A percentile compares a stretch with the other conserved stretches of the same genome.
Conservation (phyloP, 2,797 vertebrate species). For the Mallotus villosus region DNA sequence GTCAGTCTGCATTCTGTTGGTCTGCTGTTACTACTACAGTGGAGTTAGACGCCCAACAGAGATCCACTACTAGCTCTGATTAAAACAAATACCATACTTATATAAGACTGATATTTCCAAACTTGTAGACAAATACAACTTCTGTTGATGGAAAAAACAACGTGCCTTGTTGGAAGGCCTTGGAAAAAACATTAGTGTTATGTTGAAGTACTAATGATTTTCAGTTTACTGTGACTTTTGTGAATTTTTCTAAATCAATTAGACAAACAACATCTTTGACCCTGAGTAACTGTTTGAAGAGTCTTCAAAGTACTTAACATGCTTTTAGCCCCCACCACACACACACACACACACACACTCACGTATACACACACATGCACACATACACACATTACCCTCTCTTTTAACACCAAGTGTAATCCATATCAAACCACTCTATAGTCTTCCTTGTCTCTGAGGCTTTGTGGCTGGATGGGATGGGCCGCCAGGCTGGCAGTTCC, state of each 20-base stretch:
- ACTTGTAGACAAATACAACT: constrained; percentile 21
- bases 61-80: constrained; percentile 56
- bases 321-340: constrained; percentile 49
- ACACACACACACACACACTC: constrained; percentile 12
- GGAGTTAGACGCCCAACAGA: constrained; percentile 57
- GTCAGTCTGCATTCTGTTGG: constrained; percentile 21
- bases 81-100: constrained; percentile 37
- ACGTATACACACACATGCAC: constrained; percentile 12
- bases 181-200: constrained; percentile 37
- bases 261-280: constrained; percentile 37
- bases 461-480: constrained; percentile 39
- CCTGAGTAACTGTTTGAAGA: constrained; percentile 62
- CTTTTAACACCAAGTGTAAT: constrained; percentile 13
- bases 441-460: constrained; percentile 33
- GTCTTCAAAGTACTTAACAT: constrained; percentile 56
- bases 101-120: constrained; percentile 30
- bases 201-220: constrained; percentile 48
- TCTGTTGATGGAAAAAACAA: background rate
- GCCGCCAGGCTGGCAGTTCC: constrained; percentile 36
- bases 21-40: constrained; percentile 58
- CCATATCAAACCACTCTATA: constrained; percentile 19
- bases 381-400: constrained; percentile 1
- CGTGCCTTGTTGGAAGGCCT: background rate
- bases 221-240: constrained; percentile 32
- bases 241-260: constrained; percentile 58